These are phyloP conservation scores for Limenitis camilla DNA, from an alignment of 2,888 invertebrate species.

Conservation along the genomic window DNA sequence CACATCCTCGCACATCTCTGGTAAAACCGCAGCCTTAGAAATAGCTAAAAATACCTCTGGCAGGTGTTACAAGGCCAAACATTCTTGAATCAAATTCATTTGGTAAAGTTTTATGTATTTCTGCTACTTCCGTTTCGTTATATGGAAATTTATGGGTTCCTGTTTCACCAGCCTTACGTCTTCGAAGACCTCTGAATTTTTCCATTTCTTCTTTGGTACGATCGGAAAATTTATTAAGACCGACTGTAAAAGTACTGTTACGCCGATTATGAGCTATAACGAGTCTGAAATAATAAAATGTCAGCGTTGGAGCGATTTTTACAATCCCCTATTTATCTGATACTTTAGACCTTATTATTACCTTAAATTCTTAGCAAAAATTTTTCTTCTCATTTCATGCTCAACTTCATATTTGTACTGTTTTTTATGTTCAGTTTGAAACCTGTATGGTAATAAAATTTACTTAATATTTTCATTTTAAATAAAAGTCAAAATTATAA, in stretches of 20 bases:
- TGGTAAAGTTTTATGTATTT: slow-evolving; percentile 35
- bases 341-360: too few species aligned
- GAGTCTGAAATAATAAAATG: slow-evolving; percentile 28
- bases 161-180: slow-evolving; percentile 33
- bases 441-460: too few species aligned
- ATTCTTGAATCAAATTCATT: slow-evolving; percentile 43
- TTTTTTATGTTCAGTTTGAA: too few species aligned
- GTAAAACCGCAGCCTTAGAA: too few species aligned
- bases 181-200: slow-evolving; percentile 36
- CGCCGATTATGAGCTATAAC: slow-evolving; percentile 37
- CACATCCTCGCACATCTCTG: neutral
- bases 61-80: slow-evolving; percentile 40
- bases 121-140: slow-evolving; percentile 28
- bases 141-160: slow-evolving; percentile 53
- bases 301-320: neutral
- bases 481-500: too few species aligned
- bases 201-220: slow-evolving; percentile 45
- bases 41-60: slow-evolving; percentile 39
- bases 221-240: slow-evolving; percentile 52
- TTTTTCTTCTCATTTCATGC: too few species aligned
- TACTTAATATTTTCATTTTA: too few species aligned
- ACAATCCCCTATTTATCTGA: neutral
- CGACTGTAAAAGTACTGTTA: slow-evolving; percentile 44
- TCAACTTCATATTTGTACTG: too few species aligned
- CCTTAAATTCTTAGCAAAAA: too few species aligned